Conservation (phyloP, 2,888 invertebrate genomes). For the Sycophila texana region DNA sequence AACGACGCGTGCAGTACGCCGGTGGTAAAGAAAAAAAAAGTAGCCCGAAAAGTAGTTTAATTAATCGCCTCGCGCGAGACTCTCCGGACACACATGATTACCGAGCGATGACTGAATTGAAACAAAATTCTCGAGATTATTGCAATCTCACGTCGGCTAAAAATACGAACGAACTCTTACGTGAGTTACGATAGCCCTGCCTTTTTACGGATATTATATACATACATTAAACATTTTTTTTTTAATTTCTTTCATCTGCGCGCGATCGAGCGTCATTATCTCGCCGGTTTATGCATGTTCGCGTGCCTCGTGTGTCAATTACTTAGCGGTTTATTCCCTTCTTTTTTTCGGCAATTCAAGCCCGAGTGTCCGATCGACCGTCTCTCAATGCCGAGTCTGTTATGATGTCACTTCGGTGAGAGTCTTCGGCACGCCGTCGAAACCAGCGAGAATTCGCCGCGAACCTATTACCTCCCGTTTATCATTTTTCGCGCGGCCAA, state of each 20-base stretch:
- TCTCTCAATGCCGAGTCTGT: not conserved
- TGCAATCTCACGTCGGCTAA: slow-evolving; percentile 31
- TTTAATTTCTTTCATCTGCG: slow-evolving; percentile 9
- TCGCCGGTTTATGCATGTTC: not conserved
- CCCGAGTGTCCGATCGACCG: not conserved
- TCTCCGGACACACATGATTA: not conserved
- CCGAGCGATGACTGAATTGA: not conserved
- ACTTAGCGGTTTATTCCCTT: not conserved
- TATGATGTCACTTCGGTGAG: too few relatives aligned
- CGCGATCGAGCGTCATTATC: not conserved
- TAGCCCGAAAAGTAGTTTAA: not conserved
- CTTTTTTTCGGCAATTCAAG: not conserved
- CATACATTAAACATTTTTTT: not conserved
- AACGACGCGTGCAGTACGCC: too few relatives aligned
- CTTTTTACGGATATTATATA: slow-evolving; percentile 14
- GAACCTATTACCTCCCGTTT: too few relatives aligned
- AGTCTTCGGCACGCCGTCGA: too few relatives aligned
- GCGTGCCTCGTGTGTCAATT: not conserved
- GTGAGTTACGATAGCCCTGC: slow-evolving; percentile 12
- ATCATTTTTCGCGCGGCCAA: too few relatives aligned
- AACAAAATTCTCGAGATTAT: slow-evolving; percentile 10
- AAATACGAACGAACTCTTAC: slow-evolving; percentile 37
- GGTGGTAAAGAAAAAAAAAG: not conserved
- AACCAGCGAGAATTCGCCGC: too few relatives aligned
- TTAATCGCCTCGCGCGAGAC: not conserved